These are phyloP conservation scores for Aspiorhynchus laticeps DNA, from an alignment of 2,113 vertebrate genomes.

Conservation along the genomic window DNA sequence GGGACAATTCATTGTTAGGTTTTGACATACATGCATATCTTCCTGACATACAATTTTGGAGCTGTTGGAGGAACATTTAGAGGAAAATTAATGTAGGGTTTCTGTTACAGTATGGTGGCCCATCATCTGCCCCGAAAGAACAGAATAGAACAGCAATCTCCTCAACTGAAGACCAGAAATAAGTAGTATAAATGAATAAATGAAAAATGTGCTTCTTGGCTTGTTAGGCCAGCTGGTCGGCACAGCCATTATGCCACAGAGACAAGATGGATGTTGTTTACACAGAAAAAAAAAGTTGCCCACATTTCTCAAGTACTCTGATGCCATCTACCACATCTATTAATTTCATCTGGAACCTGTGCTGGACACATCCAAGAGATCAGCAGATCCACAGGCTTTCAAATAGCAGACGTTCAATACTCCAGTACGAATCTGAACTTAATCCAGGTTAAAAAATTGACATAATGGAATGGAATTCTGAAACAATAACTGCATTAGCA, in stretches of 20 bases:
- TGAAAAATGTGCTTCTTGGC: not conserved
- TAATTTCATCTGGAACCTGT: not conserved
- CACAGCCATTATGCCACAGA: not conserved
- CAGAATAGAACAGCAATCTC: not conserved
- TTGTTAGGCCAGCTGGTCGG: not conserved
- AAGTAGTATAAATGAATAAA: not conserved
- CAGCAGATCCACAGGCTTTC: not conserved
- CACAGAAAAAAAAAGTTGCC: not conserved
- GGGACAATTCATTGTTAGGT: no score
- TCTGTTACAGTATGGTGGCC: not conserved
- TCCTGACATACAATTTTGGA: not conserved
- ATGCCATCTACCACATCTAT: not conserved
- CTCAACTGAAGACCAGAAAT: not conserved
- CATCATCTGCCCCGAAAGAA: not conserved
- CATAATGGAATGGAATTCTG: not conserved
- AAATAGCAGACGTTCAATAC: no score
- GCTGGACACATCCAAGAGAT: not conserved
- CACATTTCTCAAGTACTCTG: not conserved
- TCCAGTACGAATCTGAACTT: no score
- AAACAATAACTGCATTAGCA: not conserved
- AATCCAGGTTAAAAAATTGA: no score
- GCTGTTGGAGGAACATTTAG: not conserved
- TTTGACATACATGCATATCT: not conserved
- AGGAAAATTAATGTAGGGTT: not conserved
- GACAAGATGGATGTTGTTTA: conserved; percentile 16